Evolutionary conservation across 2,888 invertebrate genomes (phyloP).

Genomic region (Stenchaetothrips biformis): DNA sequence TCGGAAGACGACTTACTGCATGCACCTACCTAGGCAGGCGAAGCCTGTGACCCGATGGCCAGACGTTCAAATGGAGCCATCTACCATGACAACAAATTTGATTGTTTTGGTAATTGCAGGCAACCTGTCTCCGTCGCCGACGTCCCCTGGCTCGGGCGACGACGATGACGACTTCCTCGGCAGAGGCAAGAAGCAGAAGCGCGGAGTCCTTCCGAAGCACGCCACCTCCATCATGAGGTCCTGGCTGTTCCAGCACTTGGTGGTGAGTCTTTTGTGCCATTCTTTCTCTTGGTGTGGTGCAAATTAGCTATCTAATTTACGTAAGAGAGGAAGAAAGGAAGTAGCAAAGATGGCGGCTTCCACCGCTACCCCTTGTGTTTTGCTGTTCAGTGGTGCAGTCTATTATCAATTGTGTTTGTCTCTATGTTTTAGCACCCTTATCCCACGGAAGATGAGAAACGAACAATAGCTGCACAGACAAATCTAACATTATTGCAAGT

Average conservation of each 20-base stretch:
- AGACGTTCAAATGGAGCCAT: too few species aligned
- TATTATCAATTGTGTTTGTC: conserved; percentile 31
- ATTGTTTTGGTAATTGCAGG: background rate
- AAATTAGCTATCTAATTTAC: conserved; percentile 12
- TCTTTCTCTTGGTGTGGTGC: background rate
- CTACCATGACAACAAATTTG: too few species aligned
- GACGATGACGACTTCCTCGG: conserved; percentile 45
- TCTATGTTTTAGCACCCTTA: conserved; percentile 73
- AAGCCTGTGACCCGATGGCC: too few species aligned
- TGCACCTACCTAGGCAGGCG: too few species aligned
- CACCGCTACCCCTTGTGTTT: background rate
- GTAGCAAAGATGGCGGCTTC: background rate
- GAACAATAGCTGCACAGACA: conserved; percentile 82
- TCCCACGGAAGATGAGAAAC: conserved; percentile 91
- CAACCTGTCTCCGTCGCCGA: conserved; percentile 54
- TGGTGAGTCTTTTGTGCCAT: conserved; percentile 59
- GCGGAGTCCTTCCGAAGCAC: conserved; percentile 90
- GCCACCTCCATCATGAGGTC: conserved; percentile 95
- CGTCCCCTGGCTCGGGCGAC: conserved; percentile 54
- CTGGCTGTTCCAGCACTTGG: conserved; percentile 94
- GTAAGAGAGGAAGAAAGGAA: background rate
- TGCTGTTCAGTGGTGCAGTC: background rate
- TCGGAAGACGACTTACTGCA: too few species aligned
- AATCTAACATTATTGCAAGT: conserved; percentile 83
- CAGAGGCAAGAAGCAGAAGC: conserved; percentile 61